These are phyloP conservation scores for Butorides virescens DNA, from an alignment of 2,113 vertebrate species.

Conservation along the genomic window DNA sequence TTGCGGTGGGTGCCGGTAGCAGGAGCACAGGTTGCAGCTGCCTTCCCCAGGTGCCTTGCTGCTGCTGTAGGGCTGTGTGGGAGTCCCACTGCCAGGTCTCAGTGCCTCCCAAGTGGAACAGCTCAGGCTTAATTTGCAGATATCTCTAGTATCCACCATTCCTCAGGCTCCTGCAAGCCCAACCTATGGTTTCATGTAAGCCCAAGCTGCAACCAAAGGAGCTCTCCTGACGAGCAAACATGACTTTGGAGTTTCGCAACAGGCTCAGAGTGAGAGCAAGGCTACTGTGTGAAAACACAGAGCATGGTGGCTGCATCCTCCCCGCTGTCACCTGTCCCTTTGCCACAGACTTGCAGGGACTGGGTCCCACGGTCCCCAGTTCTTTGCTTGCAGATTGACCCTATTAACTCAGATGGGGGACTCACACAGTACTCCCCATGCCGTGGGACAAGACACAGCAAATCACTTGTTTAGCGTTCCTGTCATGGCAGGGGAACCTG, in stretches of 20 bases:
- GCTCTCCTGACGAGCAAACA: not conserved
- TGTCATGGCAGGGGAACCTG: not conserved
- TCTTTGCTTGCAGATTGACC: not conserved
- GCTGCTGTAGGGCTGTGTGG: not conserved
- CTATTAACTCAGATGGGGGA: not conserved
- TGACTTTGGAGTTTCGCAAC: not conserved
- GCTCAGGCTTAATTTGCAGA: not conserved
- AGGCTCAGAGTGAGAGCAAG: not conserved
- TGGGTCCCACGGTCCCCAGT: fast-evolving
- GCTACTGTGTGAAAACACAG: fast-evolving
- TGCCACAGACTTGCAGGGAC: not conserved
- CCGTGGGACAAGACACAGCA: not conserved
- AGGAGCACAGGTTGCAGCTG: fast-evolving
- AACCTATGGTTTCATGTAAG: not conserved
- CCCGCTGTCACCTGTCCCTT: not conserved
- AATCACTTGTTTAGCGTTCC: not conserved
- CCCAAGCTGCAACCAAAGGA: not conserved
- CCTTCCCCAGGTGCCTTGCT: not conserved
- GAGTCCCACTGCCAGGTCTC: not conserved
- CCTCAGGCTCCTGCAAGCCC: not conserved
- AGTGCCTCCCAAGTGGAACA: not conserved
- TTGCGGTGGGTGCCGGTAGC: not conserved
- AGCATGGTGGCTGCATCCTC: fast-evolving
- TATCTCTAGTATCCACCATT: not conserved
- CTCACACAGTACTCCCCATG: not conserved